A percentile compares a stretch with the other conserved stretches of the same genome.
Evolutionary conservation across 2,888 invertebrate genomes (phyloP).

Genomic region (Callinectes sapidus): DNA sequence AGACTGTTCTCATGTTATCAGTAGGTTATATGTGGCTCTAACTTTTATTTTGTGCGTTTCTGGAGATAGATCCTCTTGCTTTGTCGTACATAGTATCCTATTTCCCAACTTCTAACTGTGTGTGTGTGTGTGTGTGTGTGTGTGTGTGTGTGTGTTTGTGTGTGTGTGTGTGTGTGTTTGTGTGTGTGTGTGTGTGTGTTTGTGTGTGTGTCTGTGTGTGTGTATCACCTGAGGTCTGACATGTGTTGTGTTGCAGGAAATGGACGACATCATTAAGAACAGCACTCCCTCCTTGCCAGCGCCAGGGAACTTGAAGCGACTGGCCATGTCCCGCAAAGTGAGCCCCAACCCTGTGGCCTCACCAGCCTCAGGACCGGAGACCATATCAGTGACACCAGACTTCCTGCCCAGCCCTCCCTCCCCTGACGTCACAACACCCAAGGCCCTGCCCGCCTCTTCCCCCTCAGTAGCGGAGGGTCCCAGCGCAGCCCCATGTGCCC

Average conservation of each 20-base stretch:
- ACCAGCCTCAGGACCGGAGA: conserved; percentile 44
- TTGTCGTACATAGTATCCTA: too few relatives aligned
- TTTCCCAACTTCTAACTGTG: too few relatives aligned
- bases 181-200: too few relatives aligned
- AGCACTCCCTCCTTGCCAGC: conserved; percentile 59
- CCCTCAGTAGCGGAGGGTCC: conserved; percentile 38
- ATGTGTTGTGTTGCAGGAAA: conserved; percentile 51
- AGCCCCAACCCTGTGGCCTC: conserved; percentile 40
- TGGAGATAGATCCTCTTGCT: too few relatives aligned
- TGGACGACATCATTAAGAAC: conserved; percentile 63
- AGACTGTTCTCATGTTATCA: too few relatives aligned
- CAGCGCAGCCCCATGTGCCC: conserved; percentile 25
- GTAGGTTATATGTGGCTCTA: too few relatives aligned
- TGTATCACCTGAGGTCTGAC: not conserved
- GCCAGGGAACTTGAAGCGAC: conserved; percentile 51
- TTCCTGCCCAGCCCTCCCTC: conserved; percentile 56
- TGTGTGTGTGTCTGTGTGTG: too few relatives aligned
- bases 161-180: too few relatives aligned
- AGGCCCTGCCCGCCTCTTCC: conserved; percentile 42
- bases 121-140: too few relatives aligned
- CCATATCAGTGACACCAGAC: conserved; percentile 60
- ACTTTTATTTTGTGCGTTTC: too few relatives aligned
- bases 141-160: too few relatives aligned
- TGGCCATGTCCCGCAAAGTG: conserved; percentile 50
- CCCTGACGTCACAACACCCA: conserved; percentile 54